Evolutionary conservation across 2,113 vertebrate genomes (phyloP).

Genomic region (Prunella fulvescens): DNA sequence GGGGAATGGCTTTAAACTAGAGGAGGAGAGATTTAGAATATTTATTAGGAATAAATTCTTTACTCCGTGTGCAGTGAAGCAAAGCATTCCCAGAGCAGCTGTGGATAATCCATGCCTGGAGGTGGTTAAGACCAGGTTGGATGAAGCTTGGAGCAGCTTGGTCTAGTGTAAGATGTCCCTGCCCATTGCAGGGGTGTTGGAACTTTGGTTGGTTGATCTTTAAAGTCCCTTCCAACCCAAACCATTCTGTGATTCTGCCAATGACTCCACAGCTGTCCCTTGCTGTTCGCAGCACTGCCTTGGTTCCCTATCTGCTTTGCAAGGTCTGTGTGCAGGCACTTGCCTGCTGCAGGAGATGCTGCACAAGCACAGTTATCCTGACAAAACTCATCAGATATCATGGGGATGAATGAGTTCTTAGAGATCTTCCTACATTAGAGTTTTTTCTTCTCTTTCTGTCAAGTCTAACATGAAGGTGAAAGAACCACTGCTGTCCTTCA

Average conservation of each 20-base stretch:
- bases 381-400: neutral
- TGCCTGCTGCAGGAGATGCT: neutral
- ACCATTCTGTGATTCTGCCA: neutral
- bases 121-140: neutral
- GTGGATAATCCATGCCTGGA: neutral
- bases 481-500: neutral
- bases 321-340: accelerated
- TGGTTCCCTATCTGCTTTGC: neutral
- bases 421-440: accelerated
- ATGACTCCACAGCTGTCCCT: accelerated
- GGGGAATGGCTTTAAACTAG: neutral
- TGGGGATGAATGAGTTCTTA: neutral
- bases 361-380: neutral
- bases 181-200: neutral
- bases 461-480: neutral
- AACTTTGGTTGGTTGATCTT: neutral
- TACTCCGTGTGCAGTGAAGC: neutral
- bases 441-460: neutral
- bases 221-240: neutral
- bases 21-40: neutral
- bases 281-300: accelerated
- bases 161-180: neutral
- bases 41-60: neutral
- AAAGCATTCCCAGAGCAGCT: neutral
- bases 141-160: neutral